phyloP scores from a whole-genome alignment of 2,797 vertebrate species.

The Heliangelus exortis region DNA sequence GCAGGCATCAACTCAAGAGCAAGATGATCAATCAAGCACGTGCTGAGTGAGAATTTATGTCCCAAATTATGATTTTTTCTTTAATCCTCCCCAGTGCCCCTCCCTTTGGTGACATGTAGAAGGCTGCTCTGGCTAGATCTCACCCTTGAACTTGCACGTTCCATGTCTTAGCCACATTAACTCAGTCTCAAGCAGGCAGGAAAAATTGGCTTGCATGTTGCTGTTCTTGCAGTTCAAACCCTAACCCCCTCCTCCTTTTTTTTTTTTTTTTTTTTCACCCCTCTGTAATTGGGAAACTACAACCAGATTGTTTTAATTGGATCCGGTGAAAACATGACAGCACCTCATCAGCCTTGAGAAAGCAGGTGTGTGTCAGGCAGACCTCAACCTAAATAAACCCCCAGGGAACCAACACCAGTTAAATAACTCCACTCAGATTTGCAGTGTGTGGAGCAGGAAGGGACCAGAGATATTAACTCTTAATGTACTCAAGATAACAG shows the following conservation, averaged over 20 bases:
- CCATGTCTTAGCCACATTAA: background rate
- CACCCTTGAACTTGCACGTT: background rate
- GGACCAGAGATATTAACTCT: slow-evolving; percentile 22
- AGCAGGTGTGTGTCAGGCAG: slow-evolving; percentile 62
- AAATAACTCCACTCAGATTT: slow-evolving; percentile 30
- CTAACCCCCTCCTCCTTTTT: background rate
- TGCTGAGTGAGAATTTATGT: background rate
- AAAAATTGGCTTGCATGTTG: background rate
- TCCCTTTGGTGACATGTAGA: background rate
- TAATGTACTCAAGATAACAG: background rate
- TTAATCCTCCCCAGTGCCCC: background rate
- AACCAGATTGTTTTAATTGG: slow-evolving; percentile 61
- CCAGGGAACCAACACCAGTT: slow-evolving; percentile 28
- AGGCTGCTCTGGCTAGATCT: background rate
- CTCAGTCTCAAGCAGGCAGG: background rate
- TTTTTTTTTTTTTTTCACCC: too few species aligned
- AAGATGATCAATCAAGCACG: background rate
- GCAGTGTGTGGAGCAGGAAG: background rate
- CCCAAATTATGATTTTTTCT: background rate
- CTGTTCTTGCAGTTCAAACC: background rate
- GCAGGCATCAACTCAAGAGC: background rate
- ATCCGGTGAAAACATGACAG: slow-evolving; percentile 25
- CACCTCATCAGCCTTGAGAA: slow-evolving; percentile 72
- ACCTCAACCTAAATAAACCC: slow-evolving; percentile 28
- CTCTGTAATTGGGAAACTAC: slow-evolving; percentile 18